A percentile compares a stretch with the other conserved stretches of the same genome.
Conservation (phyloP, 1,140 invertebrate genomes). For the Oreohelix idahoensis region DNA sequence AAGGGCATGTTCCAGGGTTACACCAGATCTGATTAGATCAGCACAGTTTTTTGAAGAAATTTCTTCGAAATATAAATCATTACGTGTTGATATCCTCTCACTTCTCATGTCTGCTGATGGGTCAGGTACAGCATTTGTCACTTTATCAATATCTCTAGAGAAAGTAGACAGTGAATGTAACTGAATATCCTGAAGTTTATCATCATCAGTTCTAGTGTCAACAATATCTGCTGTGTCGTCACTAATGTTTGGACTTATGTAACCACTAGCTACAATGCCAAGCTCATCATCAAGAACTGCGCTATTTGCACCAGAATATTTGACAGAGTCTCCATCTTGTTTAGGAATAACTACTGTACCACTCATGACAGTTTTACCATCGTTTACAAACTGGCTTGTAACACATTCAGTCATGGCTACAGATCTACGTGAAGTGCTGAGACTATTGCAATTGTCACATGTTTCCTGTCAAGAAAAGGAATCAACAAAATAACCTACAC, state of each 20-base stretch:
- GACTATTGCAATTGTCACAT: not conserved
- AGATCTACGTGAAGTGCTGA: not conserved
- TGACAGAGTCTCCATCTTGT: not conserved
- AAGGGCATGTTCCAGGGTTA: too few species aligned
- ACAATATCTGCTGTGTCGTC: not conserved
- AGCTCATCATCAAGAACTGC: not conserved
- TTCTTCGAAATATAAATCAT: not conserved
- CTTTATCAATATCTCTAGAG: too few species aligned
- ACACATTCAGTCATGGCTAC: not conserved
- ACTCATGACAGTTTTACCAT: not conserved
- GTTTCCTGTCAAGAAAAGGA: not conserved
- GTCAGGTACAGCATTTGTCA: too few species aligned
- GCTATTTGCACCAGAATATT: not conserved
- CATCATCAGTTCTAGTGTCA: slow-evolving; percentile 23
- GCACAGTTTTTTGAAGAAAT: not conserved
- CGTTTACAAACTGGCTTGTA: not conserved
- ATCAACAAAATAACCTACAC: not conserved
- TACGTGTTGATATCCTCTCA: not conserved
- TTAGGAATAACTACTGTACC: not conserved
- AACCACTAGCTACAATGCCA: not conserved
- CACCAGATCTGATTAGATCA: not conserved
- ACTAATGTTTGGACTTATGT: not conserved
- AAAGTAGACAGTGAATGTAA: not conserved
- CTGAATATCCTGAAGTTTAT: slow-evolving; percentile 17
- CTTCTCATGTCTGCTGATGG: not conserved